Base-by-base conservation (phyloP, 1,140 invertebrate species). In the Psilanteris sp. region DNA sequence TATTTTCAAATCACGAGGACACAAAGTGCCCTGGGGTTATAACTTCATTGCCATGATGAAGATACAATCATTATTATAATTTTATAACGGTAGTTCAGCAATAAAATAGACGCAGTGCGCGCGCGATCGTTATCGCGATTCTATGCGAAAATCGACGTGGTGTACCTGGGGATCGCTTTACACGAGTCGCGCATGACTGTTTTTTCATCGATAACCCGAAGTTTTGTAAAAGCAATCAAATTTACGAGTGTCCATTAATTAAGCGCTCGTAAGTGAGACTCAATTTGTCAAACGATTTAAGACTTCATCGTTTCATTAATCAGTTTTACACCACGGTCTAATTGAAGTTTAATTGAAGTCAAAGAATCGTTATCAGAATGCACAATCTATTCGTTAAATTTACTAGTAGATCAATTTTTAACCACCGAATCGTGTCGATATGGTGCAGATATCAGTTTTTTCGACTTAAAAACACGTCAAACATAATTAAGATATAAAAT, bases 41-140 rank as follows among this genome's bases (percentile, higher is more conserved):
- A 7, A 9, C 39, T 46, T 54, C 67, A 71, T 55, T 18, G 27
- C 29, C 13, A 10, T 46, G 41, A 62, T 55, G 57, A 62, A 71
- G 67, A 71, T 71, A 48, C 22, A 62, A 71, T 62, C 54, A 52
- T 72, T 62, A 72, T 72, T 72, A 55, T 72, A 72, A 72, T 72
- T 64, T 55, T 55, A 34, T 72, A 72, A 72, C 68, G 68, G 68
- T 55, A 54, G 15, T 39, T 54, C 13, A 10, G 37, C 29, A 71
- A 61, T 54, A 61, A 61, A 62, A 62, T 71, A 61, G 55, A 55
- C 36, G 37, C 32, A 59, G 14, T 37, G 32, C 13, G 44, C 36
- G 29, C 13, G 52, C 37, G 67, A 61, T 61, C 31, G 48, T 39
- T 71, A 71, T 71, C 67, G 31, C 1, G 36, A 15, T 46, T 48